Evolutionary conservation across 1,140 invertebrate species (phyloP), one percentile per base, ranked within the genome.

Genomic region (Camponotus floridanus): DNA sequence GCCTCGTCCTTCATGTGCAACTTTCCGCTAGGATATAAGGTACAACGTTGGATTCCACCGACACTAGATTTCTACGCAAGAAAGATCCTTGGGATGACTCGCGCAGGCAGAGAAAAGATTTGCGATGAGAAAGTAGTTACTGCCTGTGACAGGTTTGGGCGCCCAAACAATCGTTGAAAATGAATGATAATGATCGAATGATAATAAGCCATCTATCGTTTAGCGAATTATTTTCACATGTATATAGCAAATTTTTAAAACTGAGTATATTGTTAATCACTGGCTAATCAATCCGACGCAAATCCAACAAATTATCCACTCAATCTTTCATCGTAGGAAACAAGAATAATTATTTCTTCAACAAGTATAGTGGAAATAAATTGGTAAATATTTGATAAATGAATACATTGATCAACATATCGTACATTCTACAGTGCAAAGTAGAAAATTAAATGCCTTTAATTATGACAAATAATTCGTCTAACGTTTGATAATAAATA

Each of bases 201-300:
- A 42, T 67, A 85, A 84, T 87, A 76, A 76, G 62, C 62, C 45
- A 31, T 62, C 67, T 62, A 57, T 70, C 51, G 36, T 79, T 48
- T 65, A 36, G 78, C 45, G 87, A 87, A 88, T 84, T 83, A 88
- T 84, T 83, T 87, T 65, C 51, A 70, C 71, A 39, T 61, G 31
- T 36, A 13, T 39, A 26, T 21, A 68, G 13, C 33, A 36, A 36
- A 13, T 57, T 39, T 15, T 59, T 70, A 80, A 57, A 48, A 26
- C 0, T 26, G n/a, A 55, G 48, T 31, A 26, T 70, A 70, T 80
- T 65, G 78, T 80, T 42, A 59, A 51, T 21, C 42, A 21, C 33
- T 8, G 42, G n/a, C 31, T 79, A 67, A 79, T 62, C 64, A 70
- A 21, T 57, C 42, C 48, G 51, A 80, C 78, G 57, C 78, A 70